A percentile compares a stretch with the other conserved stretches of the same genome.
Evolutionary conservation across 2,113 vertebrate genomes (phyloP).

Genomic region (Uria lomvia): DNA sequence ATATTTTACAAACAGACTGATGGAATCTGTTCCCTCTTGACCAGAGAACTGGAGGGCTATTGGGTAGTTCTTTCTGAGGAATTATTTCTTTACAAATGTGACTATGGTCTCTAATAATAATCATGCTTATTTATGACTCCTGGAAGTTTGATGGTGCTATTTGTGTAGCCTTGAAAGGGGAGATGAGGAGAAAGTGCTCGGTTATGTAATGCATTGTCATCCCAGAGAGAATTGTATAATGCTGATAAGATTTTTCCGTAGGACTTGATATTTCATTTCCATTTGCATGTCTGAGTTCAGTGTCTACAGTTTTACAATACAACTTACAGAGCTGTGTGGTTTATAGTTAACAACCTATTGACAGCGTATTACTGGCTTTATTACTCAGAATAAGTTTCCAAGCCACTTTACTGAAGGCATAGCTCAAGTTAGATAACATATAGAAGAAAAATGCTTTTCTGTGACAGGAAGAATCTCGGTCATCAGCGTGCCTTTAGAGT

Average conservation of each 20-base stretch:
- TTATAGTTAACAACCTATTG: neutral
- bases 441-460: neutral
- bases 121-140: neutral
- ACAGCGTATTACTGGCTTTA: neutral
- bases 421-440: neutral
- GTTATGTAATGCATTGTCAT: neutral
- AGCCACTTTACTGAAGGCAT: neutral
- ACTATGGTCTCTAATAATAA: neutral
- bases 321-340: neutral
- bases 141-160: neutral
- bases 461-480: neutral
- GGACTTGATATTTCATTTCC: neutral
- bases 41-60: neutral
- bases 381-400: neutral
- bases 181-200: neutral
- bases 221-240: neutral
- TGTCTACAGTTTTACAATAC: neutral
- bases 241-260: neutral
- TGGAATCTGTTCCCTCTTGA: neutral
- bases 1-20: neutral
- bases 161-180: neutral
- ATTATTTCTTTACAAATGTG: neutral
- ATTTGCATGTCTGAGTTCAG: neutral
- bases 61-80: neutral
- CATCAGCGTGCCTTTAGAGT: neutral